phyloP scores from a whole-genome alignment of 1,140 invertebrate species.

The Leptinotarsa texana region DNA sequence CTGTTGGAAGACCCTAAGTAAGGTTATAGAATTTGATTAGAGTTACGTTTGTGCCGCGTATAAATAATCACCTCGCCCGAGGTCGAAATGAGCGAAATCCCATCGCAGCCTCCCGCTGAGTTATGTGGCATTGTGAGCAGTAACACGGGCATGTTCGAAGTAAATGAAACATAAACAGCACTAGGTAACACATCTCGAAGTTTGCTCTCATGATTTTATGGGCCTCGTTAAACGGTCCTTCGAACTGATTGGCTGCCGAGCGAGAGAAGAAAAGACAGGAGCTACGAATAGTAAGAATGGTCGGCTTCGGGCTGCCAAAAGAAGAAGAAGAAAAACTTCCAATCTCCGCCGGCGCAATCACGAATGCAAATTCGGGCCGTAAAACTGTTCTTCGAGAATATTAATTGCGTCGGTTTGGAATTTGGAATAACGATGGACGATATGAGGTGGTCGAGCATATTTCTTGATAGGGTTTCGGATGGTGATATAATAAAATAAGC shows the following conservation, averaged over 20 bases:
- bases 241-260: conserved; percentile 24
- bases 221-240: conserved; percentile 17
- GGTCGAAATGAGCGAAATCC: neutral
- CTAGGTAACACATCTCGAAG: conserved; percentile 15
- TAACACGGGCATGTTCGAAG: conserved; percentile 22
- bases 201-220: conserved; percentile 24
- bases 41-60: no score
- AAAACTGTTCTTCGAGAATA: neutral
- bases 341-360: conserved; percentile 18
- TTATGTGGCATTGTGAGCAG: conserved; percentile 23
- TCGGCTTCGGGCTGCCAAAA: neutral
- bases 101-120: neutral
- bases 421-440: neutral
- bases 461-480: no score
- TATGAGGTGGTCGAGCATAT: neutral
- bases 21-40: no score
- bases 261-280: conserved; percentile 17
- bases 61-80: neutral
- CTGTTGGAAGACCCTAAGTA: no score
- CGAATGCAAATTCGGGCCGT: conserved; percentile 11
- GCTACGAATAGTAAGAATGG: conserved; percentile 12
- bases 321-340: conserved; percentile 10
- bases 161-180: conserved; percentile 28
- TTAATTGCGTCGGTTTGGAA: neutral
- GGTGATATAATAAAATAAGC: no score